These are phyloP conservation scores for Ellobius talpinus DNA, from an alignment of 2,113 vertebrate genomes.

Conservation along the genomic window DNA sequence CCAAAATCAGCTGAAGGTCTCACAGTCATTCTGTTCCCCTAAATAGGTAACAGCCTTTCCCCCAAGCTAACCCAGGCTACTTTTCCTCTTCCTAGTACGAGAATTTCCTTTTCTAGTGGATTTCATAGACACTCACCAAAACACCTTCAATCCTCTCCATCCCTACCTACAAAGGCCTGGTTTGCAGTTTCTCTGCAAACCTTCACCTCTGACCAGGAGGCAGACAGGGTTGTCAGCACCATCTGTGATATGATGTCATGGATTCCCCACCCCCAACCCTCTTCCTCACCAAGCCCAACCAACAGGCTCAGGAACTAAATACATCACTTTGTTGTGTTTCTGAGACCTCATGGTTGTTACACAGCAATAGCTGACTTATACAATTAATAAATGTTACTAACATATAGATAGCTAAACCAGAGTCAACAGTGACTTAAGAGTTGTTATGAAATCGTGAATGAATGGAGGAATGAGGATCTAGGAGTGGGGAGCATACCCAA, in stretches of 20 bases:
- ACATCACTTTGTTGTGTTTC: neutral
- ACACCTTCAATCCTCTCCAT: neutral
- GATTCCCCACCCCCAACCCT: neutral
- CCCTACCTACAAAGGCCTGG: neutral
- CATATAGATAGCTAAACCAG: neutral
- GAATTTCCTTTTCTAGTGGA: neutral
- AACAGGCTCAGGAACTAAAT: neutral
- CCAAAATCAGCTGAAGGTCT: neutral
- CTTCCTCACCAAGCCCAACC: neutral
- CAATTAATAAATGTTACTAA: neutral
- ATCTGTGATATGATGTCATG: fast-evolving
- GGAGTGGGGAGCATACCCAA: neutral
- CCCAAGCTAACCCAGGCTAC: fast-evolving
- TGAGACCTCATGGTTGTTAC: neutral
- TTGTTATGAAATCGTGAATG: neutral
- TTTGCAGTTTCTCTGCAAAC: no score
- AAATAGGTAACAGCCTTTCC: neutral
- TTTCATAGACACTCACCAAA: neutral
- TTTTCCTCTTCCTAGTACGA: fast-evolving
- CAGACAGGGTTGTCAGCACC: no score
- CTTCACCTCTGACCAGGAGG: no score
- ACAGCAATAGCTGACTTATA: neutral
- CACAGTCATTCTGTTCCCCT: fast-evolving
- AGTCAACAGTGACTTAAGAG: neutral
- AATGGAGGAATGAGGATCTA: neutral